These are phyloP conservation scores for Sabatieria punctata DNA, from an alignment of 2,888 invertebrate genomes.

Conservation along the genomic window DNA sequence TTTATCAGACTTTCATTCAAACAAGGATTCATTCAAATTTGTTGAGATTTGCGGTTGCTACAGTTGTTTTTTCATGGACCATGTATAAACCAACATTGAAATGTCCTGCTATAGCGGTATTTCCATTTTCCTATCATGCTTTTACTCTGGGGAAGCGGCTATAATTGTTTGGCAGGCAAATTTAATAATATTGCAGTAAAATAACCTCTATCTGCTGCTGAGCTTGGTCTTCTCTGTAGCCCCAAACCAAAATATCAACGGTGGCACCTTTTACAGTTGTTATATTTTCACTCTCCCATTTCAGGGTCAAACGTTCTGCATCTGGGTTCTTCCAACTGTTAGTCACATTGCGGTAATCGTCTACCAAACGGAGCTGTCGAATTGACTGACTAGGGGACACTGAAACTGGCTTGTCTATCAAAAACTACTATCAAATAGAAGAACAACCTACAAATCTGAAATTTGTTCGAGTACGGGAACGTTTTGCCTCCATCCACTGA, in stretches of 20 bases:
- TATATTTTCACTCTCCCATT: slow-evolving; percentile 16
- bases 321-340: slow-evolving; percentile 16
- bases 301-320: slow-evolving; percentile 14
- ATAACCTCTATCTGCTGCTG: too few species aligned
- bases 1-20: too few species aligned
- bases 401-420: slow-evolving; percentile 7
- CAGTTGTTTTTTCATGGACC: too few species aligned
- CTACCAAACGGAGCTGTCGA: slow-evolving; percentile 16
- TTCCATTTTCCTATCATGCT: too few species aligned
- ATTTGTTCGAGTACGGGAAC: slow-evolving; percentile 19
- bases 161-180: too few species aligned
- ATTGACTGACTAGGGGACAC: slow-evolving; percentile 16
- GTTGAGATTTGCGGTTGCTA: too few species aligned
- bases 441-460: slow-evolving; percentile 15
- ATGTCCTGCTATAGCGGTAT: too few species aligned
- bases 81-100: too few species aligned
- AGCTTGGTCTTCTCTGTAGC: slow-evolving; percentile 19
- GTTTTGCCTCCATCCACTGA: slow-evolving; percentile 19
- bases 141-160: too few species aligned
- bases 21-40: too few species aligned
- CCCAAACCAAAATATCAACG: slow-evolving; percentile 15
- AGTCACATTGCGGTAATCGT: slow-evolving; percentile 14
- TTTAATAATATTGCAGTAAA: too few species aligned
- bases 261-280: slow-evolving; percentile 15
- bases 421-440: too few species aligned